Percentiles rank a stretch among this genome's conserved stretches.
These are phyloP conservation scores for Lordiphosa clarofinis DNA, from an alignment of 1,140 invertebrate genomes.

Conservation along the genomic window DNA sequence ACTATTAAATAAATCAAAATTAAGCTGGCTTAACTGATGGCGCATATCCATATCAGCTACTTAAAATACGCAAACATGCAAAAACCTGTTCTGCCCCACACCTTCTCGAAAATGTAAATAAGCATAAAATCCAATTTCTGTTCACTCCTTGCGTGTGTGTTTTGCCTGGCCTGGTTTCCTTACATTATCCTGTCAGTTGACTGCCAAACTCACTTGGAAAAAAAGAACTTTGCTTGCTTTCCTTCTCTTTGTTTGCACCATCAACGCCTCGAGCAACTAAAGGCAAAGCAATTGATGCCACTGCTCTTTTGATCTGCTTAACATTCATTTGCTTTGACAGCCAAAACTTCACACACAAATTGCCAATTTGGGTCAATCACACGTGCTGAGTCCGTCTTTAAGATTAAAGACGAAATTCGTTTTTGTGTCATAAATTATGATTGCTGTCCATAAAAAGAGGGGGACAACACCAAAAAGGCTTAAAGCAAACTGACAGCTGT, in stretches of 20 bases:
- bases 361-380: slow-evolving; percentile 25
- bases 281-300: slow-evolving; percentile 50
- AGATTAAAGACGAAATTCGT: slow-evolving; percentile 14
- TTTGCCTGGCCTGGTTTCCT: slow-evolving; percentile 20
- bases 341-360: slow-evolving; percentile 38
- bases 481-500: slow-evolving; percentile 37
- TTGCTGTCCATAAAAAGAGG: slow-evolving; percentile 9
- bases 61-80: not conserved
- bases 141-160: slow-evolving; percentile 37
- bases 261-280: slow-evolving; percentile 47
- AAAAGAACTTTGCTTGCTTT: slow-evolving; percentile 13
- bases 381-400: not conserved
- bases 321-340: slow-evolving; percentile 43
- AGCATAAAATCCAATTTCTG: slow-evolving; percentile 70
- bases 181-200: slow-evolving; percentile 29
- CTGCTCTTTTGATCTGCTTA: slow-evolving; percentile 64
- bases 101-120: slow-evolving; percentile 53
- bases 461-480: slow-evolving; percentile 16
- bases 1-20: too few species aligned
- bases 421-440: slow-evolving; percentile 45
- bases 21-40: too few species aligned
- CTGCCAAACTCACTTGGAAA: slow-evolving; percentile 53
- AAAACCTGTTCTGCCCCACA: slow-evolving; percentile 22
- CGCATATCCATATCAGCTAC: too few species aligned
- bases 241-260: slow-evolving; percentile 27